A percentile compares a stretch with the other conserved stretches of the same genome.
Evolutionary conservation across 1,140 invertebrate genomes (phyloP).

Genomic region (fruit fly (Drosophila melanogaster)): Release_6_plus_ISO1_MT NT_033779.5:6743501-6744000

Average conservation of each 20-base stretch:
- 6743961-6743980: slow-evolving; percentile 19
- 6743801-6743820: slow-evolving; percentile 74
- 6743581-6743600: slow-evolving; percentile 1
- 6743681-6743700: slow-evolving; percentile 42
- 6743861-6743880: slow-evolving; percentile 42
- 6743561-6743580: slow-evolving; percentile 67
- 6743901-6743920: slow-evolving; percentile 14
- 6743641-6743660: no score
- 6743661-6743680: background rate
- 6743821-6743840: slow-evolving; percentile 69
- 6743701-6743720: slow-evolving; percentile 70
- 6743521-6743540: slow-evolving; percentile 45
- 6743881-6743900: slow-evolving; percentile 48
- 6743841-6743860: slow-evolving; percentile 19
- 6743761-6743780: slow-evolving; percentile 65
- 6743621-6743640: slow-evolving; percentile 14
- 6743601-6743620: slow-evolving; percentile 35
- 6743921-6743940: slow-evolving; percentile 51
- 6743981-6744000: slow-evolving; percentile 59
- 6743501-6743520: slow-evolving; percentile 17
- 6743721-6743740: slow-evolving; percentile 52
- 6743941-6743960: slow-evolving; percentile 73
- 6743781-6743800: slow-evolving; percentile 41
- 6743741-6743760: slow-evolving; percentile 62
- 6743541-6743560: slow-evolving; percentile 77